Base-by-base conservation (phyloP, 2,888 invertebrate genomes). In the Tetramorium bicarinatum region DNA sequence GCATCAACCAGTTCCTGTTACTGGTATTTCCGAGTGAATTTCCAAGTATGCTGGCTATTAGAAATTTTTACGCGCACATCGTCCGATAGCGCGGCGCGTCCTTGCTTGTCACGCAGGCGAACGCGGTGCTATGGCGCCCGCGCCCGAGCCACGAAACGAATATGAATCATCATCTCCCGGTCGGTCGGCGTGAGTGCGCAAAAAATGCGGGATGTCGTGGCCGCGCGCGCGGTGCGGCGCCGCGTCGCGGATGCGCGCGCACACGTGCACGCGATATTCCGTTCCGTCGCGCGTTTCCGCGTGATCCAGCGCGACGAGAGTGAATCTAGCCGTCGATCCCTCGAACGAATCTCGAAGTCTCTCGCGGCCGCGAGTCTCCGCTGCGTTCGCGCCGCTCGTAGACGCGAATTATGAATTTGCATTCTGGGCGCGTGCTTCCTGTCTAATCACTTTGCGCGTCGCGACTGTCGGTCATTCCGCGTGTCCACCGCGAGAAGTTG, bases 121-220 rank as follows among this genome's bases (percentile, higher is more conserved):
- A 29, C 66, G 38, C 54, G 25, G 67, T 18, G 49, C 25, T 75
- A 64, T 79, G 66, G 75, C 85, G 83, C 41, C 13, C 38, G 52
- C 34, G 74, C 9, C 54, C 76, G 49, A 47, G 66, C 54, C 18
- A 71, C 59, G 47, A 67, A 87, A 82, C 75, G 71, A 71, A 79
- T 79, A 79, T 71, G 79, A 79, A 79, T 79, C 79, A 77, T 76
- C 76, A 67, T 79, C 71, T 79, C 69, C 47, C 47, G 47, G 47
- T 18, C 56, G 71, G 44, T 67, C 41, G 67, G 69, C 79, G 71
- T 79, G 71, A 79, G 44, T 79, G 71, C 71, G 71, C 71, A 71
- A 79, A 71, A 79, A 79, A 79, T 79, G 54, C 69, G 69, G 71
- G 15, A 67, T 44, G 41, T 21, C 41, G 64, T 34, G 38, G 56